Conservation (phyloP, 2,797 vertebrate species). For the Avahi laniger region DNA sequence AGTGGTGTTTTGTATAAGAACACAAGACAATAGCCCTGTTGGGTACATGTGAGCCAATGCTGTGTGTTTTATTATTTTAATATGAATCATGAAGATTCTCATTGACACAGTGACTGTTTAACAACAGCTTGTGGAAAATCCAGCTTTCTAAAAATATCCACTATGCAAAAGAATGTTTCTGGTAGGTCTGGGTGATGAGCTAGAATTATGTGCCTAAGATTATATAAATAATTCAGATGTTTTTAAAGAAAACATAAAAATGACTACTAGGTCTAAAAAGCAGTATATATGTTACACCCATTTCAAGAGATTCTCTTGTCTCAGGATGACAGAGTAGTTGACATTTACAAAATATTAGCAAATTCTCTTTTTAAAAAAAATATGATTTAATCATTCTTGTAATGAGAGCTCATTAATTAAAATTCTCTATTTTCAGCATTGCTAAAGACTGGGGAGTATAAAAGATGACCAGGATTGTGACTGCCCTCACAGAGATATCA, state of each 20-base stretch:
- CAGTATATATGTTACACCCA: not conserved
- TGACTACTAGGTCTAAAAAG: conserved; percentile 34
- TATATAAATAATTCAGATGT: conserved; percentile 23
- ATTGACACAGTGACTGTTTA: not conserved
- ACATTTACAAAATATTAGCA: conserved; percentile 40
- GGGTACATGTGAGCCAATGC: not conserved
- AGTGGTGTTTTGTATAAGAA: not conserved
- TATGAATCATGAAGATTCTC: not conserved
- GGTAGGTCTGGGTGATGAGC: not conserved
- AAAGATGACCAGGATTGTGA: conserved; percentile 27
- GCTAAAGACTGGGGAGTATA: not conserved
- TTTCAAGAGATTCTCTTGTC: conserved; percentile 13
- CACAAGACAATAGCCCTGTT: not conserved
- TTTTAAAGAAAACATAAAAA: conserved; percentile 43
- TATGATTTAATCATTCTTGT: conserved; percentile 36
- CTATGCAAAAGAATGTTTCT: not conserved
- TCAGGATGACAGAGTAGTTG: not conserved
- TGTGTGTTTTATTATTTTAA: not conserved
- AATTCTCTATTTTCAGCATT: conserved; percentile 40
- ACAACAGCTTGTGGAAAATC: not conserved
- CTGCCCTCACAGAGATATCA: not conserved
- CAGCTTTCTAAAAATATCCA: not conserved
- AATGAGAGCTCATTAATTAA: conserved; percentile 62
- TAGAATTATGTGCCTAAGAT: not conserved
- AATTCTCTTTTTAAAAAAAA: conserved; percentile 26